Conservation (phyloP, 1,140 invertebrate genomes). For the Wiebesia pumilae region DNA sequence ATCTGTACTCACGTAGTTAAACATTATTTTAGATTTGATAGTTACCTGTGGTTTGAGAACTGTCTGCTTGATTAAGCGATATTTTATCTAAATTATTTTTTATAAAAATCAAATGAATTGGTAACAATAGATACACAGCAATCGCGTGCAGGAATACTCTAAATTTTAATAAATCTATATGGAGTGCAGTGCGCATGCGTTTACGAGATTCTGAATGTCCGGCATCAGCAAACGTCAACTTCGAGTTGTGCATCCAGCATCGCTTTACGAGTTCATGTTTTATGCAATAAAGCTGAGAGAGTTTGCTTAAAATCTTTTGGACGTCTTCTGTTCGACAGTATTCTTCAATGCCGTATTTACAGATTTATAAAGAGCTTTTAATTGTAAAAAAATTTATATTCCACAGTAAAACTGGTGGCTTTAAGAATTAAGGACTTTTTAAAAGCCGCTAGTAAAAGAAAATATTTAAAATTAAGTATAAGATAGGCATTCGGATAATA, state of each 20-base stretch:
- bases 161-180: not conserved
- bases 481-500: no score
- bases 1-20: no score
- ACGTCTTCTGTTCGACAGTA: not conserved
- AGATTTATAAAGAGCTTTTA: not conserved
- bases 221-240: not conserved
- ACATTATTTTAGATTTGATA: no score
- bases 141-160: not conserved
- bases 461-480: no score
- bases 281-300: not conserved
- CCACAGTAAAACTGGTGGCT: not conserved
- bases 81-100: no score
- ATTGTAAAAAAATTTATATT: not conserved
- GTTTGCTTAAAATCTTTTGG: not conserved
- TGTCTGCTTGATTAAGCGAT: no score
- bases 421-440: not conserved
- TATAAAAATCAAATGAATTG: no score
- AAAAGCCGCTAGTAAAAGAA: not conserved
- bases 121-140: no score
- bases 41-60: no score
- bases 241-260: not conserved
- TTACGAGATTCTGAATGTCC: not conserved
- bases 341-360: not conserved
- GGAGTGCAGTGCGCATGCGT: not conserved
- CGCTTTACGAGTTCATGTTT: not conserved